Percentiles rank a stretch among this genome's conserved stretches.
phyloP scores from a whole-genome alignment of 2,888 invertebrate genomes.

The Listrodromus nycthemerus region DNA sequence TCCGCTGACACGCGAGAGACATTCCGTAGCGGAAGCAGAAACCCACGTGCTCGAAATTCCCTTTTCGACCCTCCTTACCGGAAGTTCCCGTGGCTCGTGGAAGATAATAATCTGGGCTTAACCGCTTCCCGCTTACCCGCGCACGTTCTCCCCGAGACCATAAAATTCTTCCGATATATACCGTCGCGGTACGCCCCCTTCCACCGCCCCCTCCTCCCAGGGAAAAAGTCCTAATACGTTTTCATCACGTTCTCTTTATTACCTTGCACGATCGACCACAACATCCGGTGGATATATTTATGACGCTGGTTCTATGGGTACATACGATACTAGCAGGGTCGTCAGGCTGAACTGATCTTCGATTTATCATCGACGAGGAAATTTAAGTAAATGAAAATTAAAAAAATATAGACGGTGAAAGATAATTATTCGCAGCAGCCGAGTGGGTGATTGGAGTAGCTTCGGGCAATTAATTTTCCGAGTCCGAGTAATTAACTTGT shows the following conservation, averaged over 20 bases:
- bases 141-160: slow-evolving; percentile 15
- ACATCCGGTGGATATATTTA: background rate
- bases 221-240: slow-evolving; percentile 12
- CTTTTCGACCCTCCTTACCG: slow-evolving; percentile 1
- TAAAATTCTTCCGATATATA: slow-evolving; percentile 18
- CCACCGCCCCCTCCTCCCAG: too few relatives aligned
- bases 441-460: background rate
- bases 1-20: slow-evolving; percentile 53
- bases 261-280: slow-evolving; percentile 4
- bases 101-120: slow-evolving; percentile 42
- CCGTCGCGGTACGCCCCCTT: background rate
- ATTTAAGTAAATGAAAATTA: background rate
- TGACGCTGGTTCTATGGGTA: background rate
- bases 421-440: background rate
- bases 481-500: background rate
- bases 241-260: slow-evolving; percentile 19
- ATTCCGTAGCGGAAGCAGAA: slow-evolving; percentile 33
- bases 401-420: background rate
- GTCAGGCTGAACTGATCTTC: too few relatives aligned
- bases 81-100: slow-evolving; percentile 15
- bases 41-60: slow-evolving; percentile 45
- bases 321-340: background rate
- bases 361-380: background rate
- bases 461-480: too few relatives aligned
- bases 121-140: slow-evolving; percentile 38